phyloP scores from a whole-genome alignment of 1,140 invertebrate genomes.

The Ylistrum balloti region DNA sequence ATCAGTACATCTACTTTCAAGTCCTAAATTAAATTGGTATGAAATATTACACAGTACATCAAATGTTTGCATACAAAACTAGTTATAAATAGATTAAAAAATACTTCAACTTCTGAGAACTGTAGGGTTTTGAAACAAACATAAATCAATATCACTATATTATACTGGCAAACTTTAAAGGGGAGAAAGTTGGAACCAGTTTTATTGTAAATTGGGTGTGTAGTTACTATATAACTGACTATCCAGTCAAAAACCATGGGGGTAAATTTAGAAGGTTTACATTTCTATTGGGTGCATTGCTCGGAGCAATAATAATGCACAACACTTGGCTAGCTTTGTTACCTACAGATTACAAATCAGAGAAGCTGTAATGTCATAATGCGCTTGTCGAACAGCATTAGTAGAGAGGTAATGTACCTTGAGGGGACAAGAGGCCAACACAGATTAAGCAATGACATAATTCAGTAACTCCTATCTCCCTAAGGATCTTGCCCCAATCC shows the following conservation, averaged over 20 bases:
- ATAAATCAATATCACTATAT: no score
- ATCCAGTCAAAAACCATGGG: background rate
- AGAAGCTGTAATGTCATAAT: background rate
- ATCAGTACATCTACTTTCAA: no score
- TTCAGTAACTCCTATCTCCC: constrained; percentile 5
- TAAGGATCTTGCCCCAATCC: background rate
- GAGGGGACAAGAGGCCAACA: background rate
- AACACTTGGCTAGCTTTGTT: background rate
- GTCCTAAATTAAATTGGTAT: no score
- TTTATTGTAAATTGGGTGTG: background rate
- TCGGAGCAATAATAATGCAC: background rate
- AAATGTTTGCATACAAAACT: no score
- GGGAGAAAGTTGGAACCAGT: background rate
- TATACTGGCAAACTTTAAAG: no score
- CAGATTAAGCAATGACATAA: constrained; percentile 26
- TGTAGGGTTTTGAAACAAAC: no score
- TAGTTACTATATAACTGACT: background rate
- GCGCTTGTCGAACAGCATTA: background rate
- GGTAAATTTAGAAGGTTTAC: background rate
- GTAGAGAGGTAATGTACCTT: background rate
- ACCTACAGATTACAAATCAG: background rate
- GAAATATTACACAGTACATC: no score
- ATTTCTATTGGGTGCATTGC: background rate
- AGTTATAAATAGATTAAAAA: no score
- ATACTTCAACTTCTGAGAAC: no score